Evolutionary conservation across 2,888 invertebrate genomes (phyloP), one percentile per base, ranked within the genome.

Genomic region (Cosmopolites sordidus): DNA sequence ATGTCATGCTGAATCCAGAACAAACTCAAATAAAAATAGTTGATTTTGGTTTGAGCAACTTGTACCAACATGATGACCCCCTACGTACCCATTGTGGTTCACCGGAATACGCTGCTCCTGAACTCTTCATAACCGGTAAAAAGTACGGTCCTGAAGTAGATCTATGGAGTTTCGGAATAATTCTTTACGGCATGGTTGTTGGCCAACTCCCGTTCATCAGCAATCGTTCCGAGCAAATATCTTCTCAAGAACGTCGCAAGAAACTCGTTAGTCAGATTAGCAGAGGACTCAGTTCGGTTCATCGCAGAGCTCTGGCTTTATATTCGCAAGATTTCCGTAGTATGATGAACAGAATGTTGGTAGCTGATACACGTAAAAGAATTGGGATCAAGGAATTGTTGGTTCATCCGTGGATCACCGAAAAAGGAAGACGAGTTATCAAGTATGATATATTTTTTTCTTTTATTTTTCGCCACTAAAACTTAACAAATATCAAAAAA

Each of bases 41-140:
- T 43, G 87, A 89, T 73, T 88, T 89, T 70, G 88, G 88, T 6
- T 72, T 88, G 56, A 87, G 87, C 65, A 88, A 87, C 72, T 68
- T 80, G 55, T 87, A 81, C 76, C 76, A 75, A 50, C 72, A 77
- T 14, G 74, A 74, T 27, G 79, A 79, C 8, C 79, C 80, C n/a
- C 73, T 88, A 65, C 79, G 80, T 60, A 89, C 88, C 0, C 87
- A 87, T 63, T 88, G 88, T 72, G 88, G 88, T 42, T 87, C 87
- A 27, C 83, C 87, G 9, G 88, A 88, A 73, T 88, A 88, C 71
- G 88, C 87, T 1, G 87, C 88, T 38, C 88, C 88, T 0, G 87
- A 88, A 72, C 76, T 88, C 54, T 87, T 88, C 68, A 76, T 83
- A 14, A 81, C 82, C 63, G 83, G 83, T 27, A 79, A 80, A 51